phyloP scores from a whole-genome alignment of 2,888 invertebrate species.

The Elmis aenea region DNA sequence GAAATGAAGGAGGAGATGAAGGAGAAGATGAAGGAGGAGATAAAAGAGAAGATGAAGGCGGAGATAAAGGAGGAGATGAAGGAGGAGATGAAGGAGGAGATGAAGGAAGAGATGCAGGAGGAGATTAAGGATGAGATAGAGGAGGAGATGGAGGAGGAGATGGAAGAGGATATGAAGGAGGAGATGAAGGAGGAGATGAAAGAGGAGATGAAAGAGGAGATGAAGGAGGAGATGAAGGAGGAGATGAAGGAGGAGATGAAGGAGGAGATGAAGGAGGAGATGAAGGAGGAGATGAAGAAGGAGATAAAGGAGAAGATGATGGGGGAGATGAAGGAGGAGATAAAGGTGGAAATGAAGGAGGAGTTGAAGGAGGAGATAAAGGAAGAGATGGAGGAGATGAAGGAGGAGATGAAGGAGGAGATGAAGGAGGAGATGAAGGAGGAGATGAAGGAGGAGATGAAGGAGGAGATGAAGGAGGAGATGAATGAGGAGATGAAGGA shows the following conservation, averaged over 20 bases:
- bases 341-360: too few relatives aligned
- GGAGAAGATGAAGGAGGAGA: too few relatives aligned
- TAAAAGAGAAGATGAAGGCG: too few relatives aligned
- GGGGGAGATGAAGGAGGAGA: too few relatives aligned
- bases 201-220: too few relatives aligned
- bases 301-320: too few relatives aligned
- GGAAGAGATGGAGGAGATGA: not conserved
- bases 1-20: too few relatives aligned
- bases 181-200: too few relatives aligned
- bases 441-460: not conserved
- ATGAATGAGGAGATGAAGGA: not conserved
- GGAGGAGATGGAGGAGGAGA: not conserved
- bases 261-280: not conserved
- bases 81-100: not conserved
- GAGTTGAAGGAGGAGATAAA: too few relatives aligned
- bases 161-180: too few relatives aligned
- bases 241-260: not conserved
- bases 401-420: not conserved
- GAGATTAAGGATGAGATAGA: too few relatives aligned
- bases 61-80: not conserved
- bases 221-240: not conserved
- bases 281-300: not conserved
- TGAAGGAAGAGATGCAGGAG: too few relatives aligned
- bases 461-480: not conserved
- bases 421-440: not conserved